These are phyloP conservation scores for Periophthalmus modestus DNA, from an alignment of 2,113 vertebrate genomes.

Conservation along the genomic window DNA sequence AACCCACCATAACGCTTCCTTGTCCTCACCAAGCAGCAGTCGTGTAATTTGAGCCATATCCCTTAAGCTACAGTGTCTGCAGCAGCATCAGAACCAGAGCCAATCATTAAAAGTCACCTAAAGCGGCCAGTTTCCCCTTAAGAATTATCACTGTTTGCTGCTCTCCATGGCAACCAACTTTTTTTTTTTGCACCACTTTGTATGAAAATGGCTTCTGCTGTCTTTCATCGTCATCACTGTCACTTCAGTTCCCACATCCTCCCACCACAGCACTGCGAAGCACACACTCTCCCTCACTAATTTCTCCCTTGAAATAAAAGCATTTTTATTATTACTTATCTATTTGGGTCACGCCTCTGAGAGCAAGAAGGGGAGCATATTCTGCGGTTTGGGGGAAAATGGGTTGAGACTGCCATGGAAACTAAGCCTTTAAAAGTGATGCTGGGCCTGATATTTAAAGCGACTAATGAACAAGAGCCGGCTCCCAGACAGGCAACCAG, in stretches of 20 bases:
- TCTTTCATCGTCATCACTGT: conserved; percentile 25
- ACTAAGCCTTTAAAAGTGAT: conserved; percentile 70
- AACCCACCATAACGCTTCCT: conserved; percentile 14
- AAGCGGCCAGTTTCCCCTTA: conserved; percentile 40
- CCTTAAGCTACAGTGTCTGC: conserved; percentile 34
- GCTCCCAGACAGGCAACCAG: conserved; percentile 51
- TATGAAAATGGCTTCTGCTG: conserved; percentile 41
- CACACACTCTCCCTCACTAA: conserved; percentile 14
- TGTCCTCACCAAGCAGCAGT: conserved; percentile 16
- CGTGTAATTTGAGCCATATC: conserved; percentile 27
- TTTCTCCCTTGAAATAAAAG: conserved; percentile 45
- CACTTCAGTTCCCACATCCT: conserved; percentile 22
- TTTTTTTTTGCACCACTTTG: conserved; percentile 38
- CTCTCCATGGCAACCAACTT: conserved; percentile 66
- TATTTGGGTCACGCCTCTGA: conserved; percentile 68
- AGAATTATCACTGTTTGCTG: conserved; percentile 61
- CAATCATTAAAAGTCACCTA: conserved; percentile 48
- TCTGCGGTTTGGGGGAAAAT: conserved; percentile 36
- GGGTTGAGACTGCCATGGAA: conserved; percentile 55
- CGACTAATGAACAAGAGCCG: conserved; percentile 59
- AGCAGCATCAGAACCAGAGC: conserved; percentile 59
- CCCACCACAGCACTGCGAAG: neutral
- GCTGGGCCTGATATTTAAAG: conserved; percentile 64
- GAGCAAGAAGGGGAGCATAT: conserved; percentile 49
- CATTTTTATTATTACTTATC: conserved; percentile 59